Conservation (phyloP, 23 tunicate genomes). For the Styela clava region DNA sequence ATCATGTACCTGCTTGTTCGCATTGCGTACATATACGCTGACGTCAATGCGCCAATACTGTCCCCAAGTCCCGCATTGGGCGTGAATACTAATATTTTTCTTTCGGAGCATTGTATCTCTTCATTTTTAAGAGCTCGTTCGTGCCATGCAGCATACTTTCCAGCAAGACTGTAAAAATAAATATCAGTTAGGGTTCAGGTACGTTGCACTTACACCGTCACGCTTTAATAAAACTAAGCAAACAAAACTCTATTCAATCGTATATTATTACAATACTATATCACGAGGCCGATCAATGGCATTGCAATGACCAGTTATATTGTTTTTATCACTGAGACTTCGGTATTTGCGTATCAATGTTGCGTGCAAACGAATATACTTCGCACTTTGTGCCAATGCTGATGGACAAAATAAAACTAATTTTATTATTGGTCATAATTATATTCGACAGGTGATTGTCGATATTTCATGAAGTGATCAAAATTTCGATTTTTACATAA, state of each 20-base stretch:
- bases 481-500: no score
- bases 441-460: no score
- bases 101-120: constrained; percentile 59
- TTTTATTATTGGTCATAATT: no score
- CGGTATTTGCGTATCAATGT: background rate
- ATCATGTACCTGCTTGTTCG: constrained; percentile 67
- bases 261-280: no score
- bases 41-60: constrained; percentile 59
- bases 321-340: no score
- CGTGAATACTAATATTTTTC: constrained; percentile 55
- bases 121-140: constrained; percentile 35
- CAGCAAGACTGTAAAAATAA: constrained; percentile 8
- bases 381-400: no score
- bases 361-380: background rate
- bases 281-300: no score
- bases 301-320: no score
- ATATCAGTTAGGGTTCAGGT: background rate
- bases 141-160: constrained; percentile 55
- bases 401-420: no score
- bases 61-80: constrained; percentile 93
- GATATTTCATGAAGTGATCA: no score
- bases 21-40: constrained; percentile 44
- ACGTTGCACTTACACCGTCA: background rate
- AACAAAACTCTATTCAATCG: no score
- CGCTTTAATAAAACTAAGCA: background rate